Evolutionary conservation across 1,140 invertebrate species (phyloP).

Genomic region (Papilio polyxenes): DNA sequence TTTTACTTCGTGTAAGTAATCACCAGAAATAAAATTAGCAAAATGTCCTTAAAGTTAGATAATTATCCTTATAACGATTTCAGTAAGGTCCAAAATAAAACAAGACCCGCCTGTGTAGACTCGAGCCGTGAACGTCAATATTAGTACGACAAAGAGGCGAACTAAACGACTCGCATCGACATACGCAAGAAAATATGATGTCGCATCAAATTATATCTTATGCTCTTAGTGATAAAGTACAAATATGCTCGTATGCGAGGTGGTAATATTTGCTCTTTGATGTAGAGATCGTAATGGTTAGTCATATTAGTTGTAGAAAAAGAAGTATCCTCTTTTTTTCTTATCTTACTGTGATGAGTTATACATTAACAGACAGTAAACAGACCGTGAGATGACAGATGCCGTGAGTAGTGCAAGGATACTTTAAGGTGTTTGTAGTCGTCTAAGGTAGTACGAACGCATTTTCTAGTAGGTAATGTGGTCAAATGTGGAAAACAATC

Average conservation of each 20-base stretch:
- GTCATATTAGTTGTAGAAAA: constrained; percentile 9
- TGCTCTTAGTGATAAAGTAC: background rate
- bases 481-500: too few relatives aligned
- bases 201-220: constrained; percentile 40
- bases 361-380: background rate
- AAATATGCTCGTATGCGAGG: background rate
- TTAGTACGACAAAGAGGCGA: constrained; percentile 54
- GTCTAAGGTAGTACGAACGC: too few relatives aligned
- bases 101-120: constrained; percentile 15
- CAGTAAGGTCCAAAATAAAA: background rate
- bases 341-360: background rate
- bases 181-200: constrained; percentile 38
- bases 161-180: constrained; percentile 49
- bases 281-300: constrained; percentile 8
- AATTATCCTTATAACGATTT: background rate
- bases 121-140: constrained; percentile 49
- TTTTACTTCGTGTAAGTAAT: background rate
- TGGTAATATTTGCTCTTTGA: constrained; percentile 22
- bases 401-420: background rate
- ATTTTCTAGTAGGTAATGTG: too few relatives aligned
- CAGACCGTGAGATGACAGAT: too few relatives aligned
- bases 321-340: background rate
- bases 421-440: background rate
- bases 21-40: background rate
- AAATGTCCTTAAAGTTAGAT: background rate